Percentiles rank a stretch among this genome's conserved stretches.
phyloP scores from a whole-genome alignment of 23 tunicate species.

The Clavelina lepadiformis region DNA sequence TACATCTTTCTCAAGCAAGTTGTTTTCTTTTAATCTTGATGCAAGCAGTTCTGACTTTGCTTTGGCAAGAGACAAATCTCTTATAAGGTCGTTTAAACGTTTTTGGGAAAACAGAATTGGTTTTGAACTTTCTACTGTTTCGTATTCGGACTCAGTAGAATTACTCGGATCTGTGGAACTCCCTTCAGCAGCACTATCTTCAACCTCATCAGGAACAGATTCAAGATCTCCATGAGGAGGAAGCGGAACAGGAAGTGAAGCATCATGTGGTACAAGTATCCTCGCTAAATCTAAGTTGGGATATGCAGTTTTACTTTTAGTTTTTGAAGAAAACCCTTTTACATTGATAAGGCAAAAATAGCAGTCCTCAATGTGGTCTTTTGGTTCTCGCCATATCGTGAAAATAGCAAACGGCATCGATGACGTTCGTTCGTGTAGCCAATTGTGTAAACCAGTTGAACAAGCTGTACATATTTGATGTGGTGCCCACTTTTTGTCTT shows the following conservation, averaged over 20 bases:
- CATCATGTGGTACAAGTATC: slow-evolving; percentile 19
- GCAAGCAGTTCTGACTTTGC: slow-evolving; percentile 23
- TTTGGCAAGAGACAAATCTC: slow-evolving; percentile 17
- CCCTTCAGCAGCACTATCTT: slow-evolving; percentile 13
- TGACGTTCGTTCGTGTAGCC: slow-evolving; percentile 21
- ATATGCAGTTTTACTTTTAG: slow-evolving; percentile 17
- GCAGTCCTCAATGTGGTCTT: slow-evolving; percentile 9
- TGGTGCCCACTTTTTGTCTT: slow-evolving; percentile 26
- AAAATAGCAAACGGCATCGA: slow-evolving; percentile 21
- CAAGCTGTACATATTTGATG: slow-evolving; percentile 16
- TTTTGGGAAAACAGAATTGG: slow-evolving; percentile 18
- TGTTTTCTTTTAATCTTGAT: slow-evolving; percentile 17
- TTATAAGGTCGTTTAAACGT: slow-evolving; percentile 12
- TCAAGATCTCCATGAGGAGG: slow-evolving; percentile 15
- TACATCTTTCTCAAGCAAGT: slow-evolving; percentile 15
- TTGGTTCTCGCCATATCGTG: slow-evolving; percentile 9
- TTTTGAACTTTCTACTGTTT: slow-evolving; percentile 10
- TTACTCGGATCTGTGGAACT: slow-evolving; percentile 8
- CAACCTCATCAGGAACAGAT: slow-evolving; percentile 18
- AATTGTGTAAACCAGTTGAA: slow-evolving; percentile 17
- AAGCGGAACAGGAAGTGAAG: slow-evolving; percentile 19
- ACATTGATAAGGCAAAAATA: slow-evolving; percentile 19
- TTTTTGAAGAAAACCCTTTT: slow-evolving; percentile 16
- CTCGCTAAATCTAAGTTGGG: slow-evolving; percentile 19
- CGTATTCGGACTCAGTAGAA: slow-evolving; percentile 12